Percentiles rank a stretch among this genome's conserved stretches.
These are phyloP conservation scores for Yponomeuta malinellus DNA, from an alignment of 2,888 invertebrate genomes.

Conservation along the genomic window DNA sequence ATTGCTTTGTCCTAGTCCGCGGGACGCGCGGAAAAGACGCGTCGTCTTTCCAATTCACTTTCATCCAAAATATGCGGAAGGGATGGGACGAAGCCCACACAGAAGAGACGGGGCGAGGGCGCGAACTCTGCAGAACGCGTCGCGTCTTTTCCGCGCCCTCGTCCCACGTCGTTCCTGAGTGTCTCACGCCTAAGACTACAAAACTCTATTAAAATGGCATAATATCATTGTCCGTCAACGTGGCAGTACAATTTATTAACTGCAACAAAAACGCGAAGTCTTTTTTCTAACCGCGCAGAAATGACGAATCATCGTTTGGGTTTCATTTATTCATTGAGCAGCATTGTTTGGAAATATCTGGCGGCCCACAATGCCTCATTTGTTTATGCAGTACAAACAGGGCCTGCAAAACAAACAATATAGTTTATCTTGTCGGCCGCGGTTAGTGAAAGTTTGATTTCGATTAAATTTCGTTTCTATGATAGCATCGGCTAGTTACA, in stretches of 20 bases:
- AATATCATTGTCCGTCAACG: background rate
- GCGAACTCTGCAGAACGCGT: no score
- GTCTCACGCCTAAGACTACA: background rate
- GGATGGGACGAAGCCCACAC: no score
- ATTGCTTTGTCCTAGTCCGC: no score
- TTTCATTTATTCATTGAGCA: slow-evolving; percentile 4
- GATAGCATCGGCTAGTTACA: background rate
- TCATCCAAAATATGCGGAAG: no score
- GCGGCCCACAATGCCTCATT: slow-evolving; percentile 25
- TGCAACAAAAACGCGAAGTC: background rate
- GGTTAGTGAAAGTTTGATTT: slow-evolving; percentile 15
- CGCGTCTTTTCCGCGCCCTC: no score
- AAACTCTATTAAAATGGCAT: background rate
- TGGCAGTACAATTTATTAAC: background rate
- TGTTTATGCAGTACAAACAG: slow-evolving; percentile 23
- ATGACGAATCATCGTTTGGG: background rate
- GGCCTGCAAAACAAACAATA: slow-evolving; percentile 22
- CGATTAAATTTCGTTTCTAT: background rate
- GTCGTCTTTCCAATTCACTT: no score
- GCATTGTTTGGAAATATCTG: slow-evolving; percentile 23
- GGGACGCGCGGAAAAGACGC: no score
- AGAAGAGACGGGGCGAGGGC: no score
- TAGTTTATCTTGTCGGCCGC: background rate
- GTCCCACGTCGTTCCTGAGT: no score
- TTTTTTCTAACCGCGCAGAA: background rate